phyloP scores from a whole-genome alignment of 2,113 vertebrate genomes.

The Blennius ocellaris region DNA sequence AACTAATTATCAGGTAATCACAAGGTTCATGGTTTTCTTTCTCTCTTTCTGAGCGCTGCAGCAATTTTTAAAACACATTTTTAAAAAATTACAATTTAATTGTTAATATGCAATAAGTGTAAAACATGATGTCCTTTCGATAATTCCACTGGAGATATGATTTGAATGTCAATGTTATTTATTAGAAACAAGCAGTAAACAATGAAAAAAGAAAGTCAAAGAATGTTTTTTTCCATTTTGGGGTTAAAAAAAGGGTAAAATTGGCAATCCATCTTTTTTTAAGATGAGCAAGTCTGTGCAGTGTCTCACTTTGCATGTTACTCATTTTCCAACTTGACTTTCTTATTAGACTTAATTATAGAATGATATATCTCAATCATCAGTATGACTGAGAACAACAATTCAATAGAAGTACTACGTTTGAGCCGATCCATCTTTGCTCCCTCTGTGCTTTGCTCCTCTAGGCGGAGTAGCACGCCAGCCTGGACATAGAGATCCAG shows the following conservation, averaged over 20 bases:
- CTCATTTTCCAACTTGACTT: constrained; percentile 4
- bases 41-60: too few relatives aligned
- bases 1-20: too few relatives aligned
- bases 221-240: too few relatives aligned
- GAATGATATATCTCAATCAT: constrained; percentile 8
- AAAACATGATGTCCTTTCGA: too few relatives aligned
- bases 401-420: constrained; percentile 13
- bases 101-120: too few relatives aligned
- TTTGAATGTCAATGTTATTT: too few relatives aligned
- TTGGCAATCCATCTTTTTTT: constrained; percentile 2
- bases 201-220: too few relatives aligned
- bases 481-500: constrained; percentile 34
- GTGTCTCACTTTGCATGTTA: background rate
- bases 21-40: too few relatives aligned
- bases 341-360: constrained; percentile 23
- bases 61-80: too few relatives aligned
- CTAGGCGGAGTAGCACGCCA: constrained; percentile 52
- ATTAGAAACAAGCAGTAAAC: too few relatives aligned
- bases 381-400: constrained; percentile 4
- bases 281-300: background rate
- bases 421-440: constrained; percentile 18
- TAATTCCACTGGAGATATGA: too few relatives aligned
- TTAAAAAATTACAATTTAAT: too few relatives aligned
- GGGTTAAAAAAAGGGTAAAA: background rate
- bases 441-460: constrained; percentile 35